These are phyloP conservation scores for Blastobasis adustella DNA, from an alignment of 2,888 invertebrate genomes.

Conservation along the genomic window DNA sequence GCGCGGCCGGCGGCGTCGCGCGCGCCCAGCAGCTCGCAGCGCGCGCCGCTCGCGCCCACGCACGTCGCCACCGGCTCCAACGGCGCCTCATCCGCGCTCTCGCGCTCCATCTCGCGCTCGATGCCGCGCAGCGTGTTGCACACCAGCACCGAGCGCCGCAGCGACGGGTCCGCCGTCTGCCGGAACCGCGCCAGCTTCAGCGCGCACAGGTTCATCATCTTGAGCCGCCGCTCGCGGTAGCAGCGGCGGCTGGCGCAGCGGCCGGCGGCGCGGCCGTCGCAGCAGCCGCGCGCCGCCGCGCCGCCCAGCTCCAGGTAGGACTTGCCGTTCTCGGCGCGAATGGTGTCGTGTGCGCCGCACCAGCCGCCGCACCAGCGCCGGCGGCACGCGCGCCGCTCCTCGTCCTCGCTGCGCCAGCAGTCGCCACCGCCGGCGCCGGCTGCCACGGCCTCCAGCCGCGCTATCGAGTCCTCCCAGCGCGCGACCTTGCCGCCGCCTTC, in stretches of 20 bases:
- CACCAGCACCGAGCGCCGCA: slow-evolving; percentile 92
- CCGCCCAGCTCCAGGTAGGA: slow-evolving; percentile 91
- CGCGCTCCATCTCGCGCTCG: slow-evolving; percentile 90
- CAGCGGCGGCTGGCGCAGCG: slow-evolving; percentile 89
- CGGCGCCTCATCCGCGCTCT: slow-evolving; percentile 74
- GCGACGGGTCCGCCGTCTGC: slow-evolving; percentile 91
- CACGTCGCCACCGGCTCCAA: slow-evolving; percentile 38
- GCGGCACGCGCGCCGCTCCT: slow-evolving; percentile 69
- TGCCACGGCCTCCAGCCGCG: slow-evolving; percentile 71
- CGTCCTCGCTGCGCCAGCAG: slow-evolving; percentile 73
- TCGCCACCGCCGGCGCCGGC: slow-evolving; percentile 78
- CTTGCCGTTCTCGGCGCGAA: slow-evolving; percentile 92
- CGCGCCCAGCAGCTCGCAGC: slow-evolving; percentile 74
- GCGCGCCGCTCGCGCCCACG: slow-evolving; percentile 65
- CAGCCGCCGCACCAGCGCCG: slow-evolving; percentile 74
- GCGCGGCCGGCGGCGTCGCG: slow-evolving; percentile 75
- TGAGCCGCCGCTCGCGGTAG: slow-evolving; percentile 89
- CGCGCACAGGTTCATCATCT: slow-evolving; percentile 94
- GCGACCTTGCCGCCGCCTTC: slow-evolving; percentile 69
- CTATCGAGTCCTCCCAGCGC: slow-evolving; percentile 70
- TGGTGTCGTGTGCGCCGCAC: slow-evolving; percentile 82
- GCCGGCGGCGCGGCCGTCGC: slow-evolving; percentile 81
- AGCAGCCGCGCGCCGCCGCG: slow-evolving; percentile 84
- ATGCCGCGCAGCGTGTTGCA: slow-evolving; percentile 93
- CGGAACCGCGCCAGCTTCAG: slow-evolving; percentile 91